A percentile compares a stretch with the other conserved stretches of the same genome.
These are phyloP conservation scores for Prochilodus magdalenae DNA, from an alignment of 2,113 vertebrate species.

Conservation along the genomic window DNA sequence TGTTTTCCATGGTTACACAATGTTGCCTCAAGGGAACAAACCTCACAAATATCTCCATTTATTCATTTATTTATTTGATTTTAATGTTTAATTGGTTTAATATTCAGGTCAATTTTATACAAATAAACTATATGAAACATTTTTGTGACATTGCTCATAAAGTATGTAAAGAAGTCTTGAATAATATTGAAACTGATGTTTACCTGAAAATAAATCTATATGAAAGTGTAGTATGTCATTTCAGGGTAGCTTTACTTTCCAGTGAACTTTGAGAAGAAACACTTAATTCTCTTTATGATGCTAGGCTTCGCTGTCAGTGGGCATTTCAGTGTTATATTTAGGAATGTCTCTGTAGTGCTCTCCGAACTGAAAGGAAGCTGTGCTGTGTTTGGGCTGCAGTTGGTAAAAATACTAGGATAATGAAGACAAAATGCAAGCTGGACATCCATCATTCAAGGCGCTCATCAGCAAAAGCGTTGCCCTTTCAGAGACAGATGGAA, in stretches of 20 bases:
- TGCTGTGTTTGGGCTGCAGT: constrained; percentile 47
- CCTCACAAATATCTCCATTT: neutral
- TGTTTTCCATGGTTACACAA: neutral
- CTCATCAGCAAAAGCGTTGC: constrained; percentile 51
- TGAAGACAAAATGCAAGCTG: constrained; percentile 41
- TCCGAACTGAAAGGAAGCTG: constrained; percentile 51
- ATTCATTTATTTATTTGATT: no score
- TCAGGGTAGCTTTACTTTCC: neutral
- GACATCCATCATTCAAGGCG: constrained; percentile 61
- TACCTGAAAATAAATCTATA: neutral
- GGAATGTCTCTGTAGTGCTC: constrained; percentile 32
- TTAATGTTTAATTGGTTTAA: no score
- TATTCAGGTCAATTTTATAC: no score
- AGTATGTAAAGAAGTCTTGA: no score
- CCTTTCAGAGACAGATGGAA: constrained; percentile 59
- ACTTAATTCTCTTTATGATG: constrained; percentile 34
- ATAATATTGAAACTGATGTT: neutral
- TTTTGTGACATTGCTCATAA: no score
- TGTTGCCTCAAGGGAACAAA: neutral
- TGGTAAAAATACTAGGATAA: constrained; percentile 47
- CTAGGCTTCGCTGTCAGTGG: constrained; percentile 29
- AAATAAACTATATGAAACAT: no score
- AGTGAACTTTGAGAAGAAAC: constrained; percentile 27
- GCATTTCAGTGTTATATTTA: constrained; percentile 56
- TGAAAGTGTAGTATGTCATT: constrained; percentile 28